Conservation (phyloP, 2,797 vertebrate genomes). For the Darevskia mixta region DNA sequence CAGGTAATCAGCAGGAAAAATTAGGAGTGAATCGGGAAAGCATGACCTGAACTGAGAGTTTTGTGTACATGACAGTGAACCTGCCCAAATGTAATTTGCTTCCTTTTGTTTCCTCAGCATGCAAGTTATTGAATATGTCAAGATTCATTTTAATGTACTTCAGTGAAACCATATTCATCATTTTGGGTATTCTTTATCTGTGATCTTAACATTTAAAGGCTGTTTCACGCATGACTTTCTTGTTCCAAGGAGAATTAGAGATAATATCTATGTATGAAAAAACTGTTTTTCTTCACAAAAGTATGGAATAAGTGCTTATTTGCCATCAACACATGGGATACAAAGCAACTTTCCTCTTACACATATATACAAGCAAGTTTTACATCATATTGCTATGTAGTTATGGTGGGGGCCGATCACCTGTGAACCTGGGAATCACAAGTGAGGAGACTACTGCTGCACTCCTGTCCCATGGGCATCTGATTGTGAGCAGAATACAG, state of each 20-base stretch:
- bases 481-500: no score
- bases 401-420: no score
- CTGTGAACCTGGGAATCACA: no score
- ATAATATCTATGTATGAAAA: conserved; percentile 1
- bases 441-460: no score
- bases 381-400: no score
- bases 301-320: neutral
- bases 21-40: neutral
- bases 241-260: neutral
- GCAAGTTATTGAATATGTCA: conserved; percentile 3
- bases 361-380: no score
- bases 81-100: neutral
- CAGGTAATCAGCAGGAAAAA: conserved; percentile 12
- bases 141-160: conserved; percentile 13
- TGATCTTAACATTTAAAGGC: neutral
- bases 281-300: neutral
- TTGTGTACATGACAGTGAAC: neutral
- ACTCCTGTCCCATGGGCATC: no score
- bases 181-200: conserved; percentile 1
- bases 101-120: conserved; percentile 8
- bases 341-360: neutral
- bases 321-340: neutral
- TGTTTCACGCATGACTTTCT: conserved; percentile 23
- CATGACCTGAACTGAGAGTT: conserved; percentile 1
- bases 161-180: conserved; percentile 10